Conservation (phyloP, 1,140 invertebrate species). For the Galleria mellonella region DNA sequence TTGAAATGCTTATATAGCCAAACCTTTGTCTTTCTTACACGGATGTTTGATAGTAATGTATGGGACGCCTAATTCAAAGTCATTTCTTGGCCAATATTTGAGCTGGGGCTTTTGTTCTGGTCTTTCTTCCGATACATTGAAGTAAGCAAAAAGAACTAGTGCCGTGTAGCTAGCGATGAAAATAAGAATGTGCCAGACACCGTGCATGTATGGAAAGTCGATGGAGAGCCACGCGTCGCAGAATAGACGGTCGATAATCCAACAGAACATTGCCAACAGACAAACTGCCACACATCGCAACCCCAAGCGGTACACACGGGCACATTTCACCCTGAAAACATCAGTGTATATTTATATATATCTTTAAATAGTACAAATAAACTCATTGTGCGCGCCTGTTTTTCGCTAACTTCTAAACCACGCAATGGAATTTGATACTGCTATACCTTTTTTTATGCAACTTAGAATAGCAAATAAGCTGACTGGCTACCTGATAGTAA, state of each 20-base stretch:
- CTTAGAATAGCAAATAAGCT: no score
- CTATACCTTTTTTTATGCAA: no score
- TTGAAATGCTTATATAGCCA: slow-evolving; percentile 59
- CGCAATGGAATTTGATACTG: no score
- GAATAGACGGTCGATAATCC: slow-evolving; percentile 85
- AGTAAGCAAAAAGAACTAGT: slow-evolving; percentile 85
- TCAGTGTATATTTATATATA: slow-evolving; percentile 17
- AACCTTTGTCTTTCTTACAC: slow-evolving; percentile 65
- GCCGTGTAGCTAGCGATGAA: slow-evolving; percentile 85
- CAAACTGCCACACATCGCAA: slow-evolving; percentile 80
- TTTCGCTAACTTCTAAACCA: no score
- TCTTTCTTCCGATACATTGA: slow-evolving; percentile 81
- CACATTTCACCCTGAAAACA: slow-evolving; percentile 77
- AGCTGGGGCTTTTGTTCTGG: slow-evolving; percentile 81
- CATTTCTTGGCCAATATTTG: slow-evolving; percentile 84
- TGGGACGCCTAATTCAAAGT: slow-evolving; percentile 84
- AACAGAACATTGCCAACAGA: slow-evolving; percentile 81
- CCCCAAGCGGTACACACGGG: slow-evolving; percentile 79
- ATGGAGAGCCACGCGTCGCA: slow-evolving; percentile 85
- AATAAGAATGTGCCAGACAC: slow-evolving; percentile 87
- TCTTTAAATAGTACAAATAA: slow-evolving; percentile 5
- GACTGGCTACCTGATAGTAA: no score
- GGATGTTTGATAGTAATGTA: slow-evolving; percentile 81
- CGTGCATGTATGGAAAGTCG: slow-evolving; percentile 87
- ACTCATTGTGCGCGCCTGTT: no score